phyloP scores from a whole-genome alignment of 2,797 vertebrate species.

The Okamejei kenojei region DNA sequence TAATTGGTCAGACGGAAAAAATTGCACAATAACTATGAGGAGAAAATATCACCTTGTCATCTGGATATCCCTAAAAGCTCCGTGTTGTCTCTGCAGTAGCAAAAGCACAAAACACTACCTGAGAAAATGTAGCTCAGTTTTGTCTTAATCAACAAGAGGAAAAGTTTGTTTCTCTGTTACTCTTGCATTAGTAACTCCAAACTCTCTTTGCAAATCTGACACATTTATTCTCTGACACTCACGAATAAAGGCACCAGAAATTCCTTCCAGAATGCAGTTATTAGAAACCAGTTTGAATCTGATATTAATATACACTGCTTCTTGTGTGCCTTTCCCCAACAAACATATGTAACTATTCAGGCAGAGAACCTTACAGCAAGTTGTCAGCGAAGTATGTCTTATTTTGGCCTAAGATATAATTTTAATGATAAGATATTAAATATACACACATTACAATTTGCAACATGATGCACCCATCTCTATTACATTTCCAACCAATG shows the following conservation, averaged over 20 bases:
- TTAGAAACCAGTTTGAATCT: constrained; percentile 25
- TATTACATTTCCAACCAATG: neutral
- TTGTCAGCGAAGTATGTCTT: neutral
- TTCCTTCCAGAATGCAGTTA: constrained; percentile 10
- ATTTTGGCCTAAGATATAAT: neutral
- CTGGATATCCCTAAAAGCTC: neutral
- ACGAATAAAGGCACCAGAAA: neutral
- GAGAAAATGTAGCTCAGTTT: neutral
- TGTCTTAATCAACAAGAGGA: neutral
- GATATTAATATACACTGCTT: neutral
- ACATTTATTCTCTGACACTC: neutral
- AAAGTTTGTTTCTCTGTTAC: neutral
- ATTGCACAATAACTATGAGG: neutral
- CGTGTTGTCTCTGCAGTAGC: neutral
- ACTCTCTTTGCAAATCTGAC: neutral
- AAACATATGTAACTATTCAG: neutral
- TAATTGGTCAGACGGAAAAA: neutral
- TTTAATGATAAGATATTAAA: constrained; percentile 26
- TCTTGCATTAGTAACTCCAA: neutral
- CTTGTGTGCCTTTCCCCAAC: neutral
- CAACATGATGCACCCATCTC: neutral
- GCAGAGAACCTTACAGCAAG: neutral
- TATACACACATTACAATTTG: constrained; percentile 1
- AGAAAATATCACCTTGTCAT: neutral
- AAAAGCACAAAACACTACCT: neutral